Base-by-base conservation (phyloP, 2,797 vertebrate genomes). In the Distichodus sexfasciatus region DNA sequence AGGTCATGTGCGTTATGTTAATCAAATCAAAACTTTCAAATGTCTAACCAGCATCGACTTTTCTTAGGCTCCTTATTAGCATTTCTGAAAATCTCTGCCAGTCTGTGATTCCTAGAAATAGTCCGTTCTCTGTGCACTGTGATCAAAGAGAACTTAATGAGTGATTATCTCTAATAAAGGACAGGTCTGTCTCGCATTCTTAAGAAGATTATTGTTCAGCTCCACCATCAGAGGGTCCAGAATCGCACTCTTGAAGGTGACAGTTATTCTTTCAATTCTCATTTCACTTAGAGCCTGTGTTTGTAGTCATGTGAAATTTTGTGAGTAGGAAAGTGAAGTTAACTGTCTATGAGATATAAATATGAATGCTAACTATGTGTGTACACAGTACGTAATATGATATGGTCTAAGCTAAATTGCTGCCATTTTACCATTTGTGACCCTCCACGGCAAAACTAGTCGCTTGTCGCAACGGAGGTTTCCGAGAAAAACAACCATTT, bases 131-230 rank as follows among this genome's bases (percentile, higher is more conserved):
- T 50, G 15, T 48, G 38, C 7, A 55, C 21, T 46, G 11, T 78
- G 74, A 82, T 84, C 75, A 77, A 82, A 83, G 75, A 59, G 15
- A 73, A 72, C 63, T 17, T 43, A 28, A 47, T 11, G 54, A 41
- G 53, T 51, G 46, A 62, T 46, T 59, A 76, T 75, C 26, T 68
- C 47, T 64, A 58, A 72, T 55, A 58, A 67, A 31, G 24, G 70
- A 70, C 40, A 58, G 36, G 41, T 50, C 3, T 66, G 36, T 60
- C 43, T 71, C 55, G 68, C 48, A 55, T 71, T 54, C 38, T 7
- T 80, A 76, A 78, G 71, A 69, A 74, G 76, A 76, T 81, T 81
- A 78, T 48, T 36, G 21, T 35, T 36, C 5, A 12, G 36, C 21
- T n/a, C 35, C 8, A 38, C 12, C 23, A 6, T 58, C 33, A 38